These are phyloP conservation scores for Stichodactyla helianthus DNA, from an alignment of 64 coral and sea anemone species.

Conservation along the genomic window DNA sequence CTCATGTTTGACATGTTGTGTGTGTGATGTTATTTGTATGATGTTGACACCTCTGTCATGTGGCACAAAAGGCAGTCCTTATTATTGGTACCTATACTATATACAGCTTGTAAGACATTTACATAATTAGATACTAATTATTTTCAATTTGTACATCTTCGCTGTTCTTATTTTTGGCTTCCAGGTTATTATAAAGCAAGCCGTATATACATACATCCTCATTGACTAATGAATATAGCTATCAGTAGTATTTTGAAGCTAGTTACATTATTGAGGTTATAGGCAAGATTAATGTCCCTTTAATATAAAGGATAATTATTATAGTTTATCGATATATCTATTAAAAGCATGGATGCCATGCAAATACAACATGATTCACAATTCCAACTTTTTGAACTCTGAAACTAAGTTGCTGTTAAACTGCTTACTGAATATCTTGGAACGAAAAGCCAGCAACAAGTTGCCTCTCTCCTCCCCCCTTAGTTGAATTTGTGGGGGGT, in stretches of 20 bases:
- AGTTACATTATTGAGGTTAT: neutral
- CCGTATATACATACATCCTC: neutral
- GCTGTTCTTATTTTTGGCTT: neutral
- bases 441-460: neutral
- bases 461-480: neutral
- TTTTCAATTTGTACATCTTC: neutral
- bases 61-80: neutral
- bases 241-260: neutral
- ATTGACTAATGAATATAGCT: neutral
- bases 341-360: slow-evolving; percentile 1
- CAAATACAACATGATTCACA: neutral
- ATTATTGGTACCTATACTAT: neutral
- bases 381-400: neutral
- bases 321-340: too few species aligned
- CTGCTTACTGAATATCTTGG: neutral
- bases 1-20: neutral
- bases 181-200: neutral
- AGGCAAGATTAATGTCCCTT: neutral
- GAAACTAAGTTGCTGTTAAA: neutral
- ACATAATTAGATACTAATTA: slow-evolving; percentile 18
- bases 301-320: slow-evolving; percentile 7
- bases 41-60: neutral
- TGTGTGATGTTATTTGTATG: neutral
- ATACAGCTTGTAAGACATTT: neutral
- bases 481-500: neutral